Evolutionary conservation across 2,888 invertebrate species (phyloP).

Genomic region (Merodon equestris): DNA sequence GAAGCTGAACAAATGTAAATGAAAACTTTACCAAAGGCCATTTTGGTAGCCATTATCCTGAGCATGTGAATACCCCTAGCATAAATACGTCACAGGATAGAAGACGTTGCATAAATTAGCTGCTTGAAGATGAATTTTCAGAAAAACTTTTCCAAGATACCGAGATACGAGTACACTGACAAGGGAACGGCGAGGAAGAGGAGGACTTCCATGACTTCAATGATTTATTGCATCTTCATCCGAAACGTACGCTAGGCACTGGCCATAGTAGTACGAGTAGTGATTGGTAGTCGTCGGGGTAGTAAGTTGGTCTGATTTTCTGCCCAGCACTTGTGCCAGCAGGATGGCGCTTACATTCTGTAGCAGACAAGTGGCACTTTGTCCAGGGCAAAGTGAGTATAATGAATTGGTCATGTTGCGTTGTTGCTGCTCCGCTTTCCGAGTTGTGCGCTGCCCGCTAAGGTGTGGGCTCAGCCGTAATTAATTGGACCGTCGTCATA

Average conservation of each 20-base stretch:
- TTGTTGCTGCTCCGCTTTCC: slow-evolving; percentile 25
- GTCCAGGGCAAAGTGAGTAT: slow-evolving; percentile 57
- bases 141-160: slow-evolving; percentile 14
- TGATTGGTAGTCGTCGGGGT: slow-evolving; percentile 15
- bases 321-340: slow-evolving; percentile 27
- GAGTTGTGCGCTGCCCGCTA: slow-evolving; percentile 5
- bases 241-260: slow-evolving; percentile 9
- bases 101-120: slow-evolving; percentile 55
- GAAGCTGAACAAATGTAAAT: too few species aligned
- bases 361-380: slow-evolving; percentile 65
- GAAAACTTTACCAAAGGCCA: slow-evolving; percentile 17
- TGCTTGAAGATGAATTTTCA: slow-evolving; percentile 37
- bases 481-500: slow-evolving; percentile 64
- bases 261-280: slow-evolving; percentile 11
- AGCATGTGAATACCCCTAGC: slow-evolving; percentile 17
- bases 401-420: slow-evolving; percentile 61
- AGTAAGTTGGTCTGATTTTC: slow-evolving; percentile 29
- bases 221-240: slow-evolving; percentile 56
- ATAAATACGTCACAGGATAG: slow-evolving; percentile 55
- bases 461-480: slow-evolving; percentile 61
- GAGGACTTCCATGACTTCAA: slow-evolving; percentile 15
- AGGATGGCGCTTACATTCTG: slow-evolving; percentile 14
- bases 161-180: background rate
- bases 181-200: background rate
- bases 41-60: slow-evolving; percentile 27